Conservation (phyloP, 1,140 invertebrate genomes). For the Epicauta chinensis region DNA sequence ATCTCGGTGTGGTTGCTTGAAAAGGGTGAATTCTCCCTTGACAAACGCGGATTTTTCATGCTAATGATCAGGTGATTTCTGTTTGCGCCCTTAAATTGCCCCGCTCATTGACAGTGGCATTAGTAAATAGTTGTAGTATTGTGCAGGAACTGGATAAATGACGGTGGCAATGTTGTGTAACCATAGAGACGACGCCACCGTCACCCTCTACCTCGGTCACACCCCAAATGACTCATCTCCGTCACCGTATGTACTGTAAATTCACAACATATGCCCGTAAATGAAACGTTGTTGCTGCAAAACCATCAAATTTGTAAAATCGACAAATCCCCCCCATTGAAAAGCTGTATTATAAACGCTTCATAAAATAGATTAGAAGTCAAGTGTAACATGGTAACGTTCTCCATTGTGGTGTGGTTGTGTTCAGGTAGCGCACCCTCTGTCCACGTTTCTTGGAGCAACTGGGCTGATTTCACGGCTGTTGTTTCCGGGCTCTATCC, state of each 20-base stretch:
- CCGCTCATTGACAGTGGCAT: too few relatives aligned
- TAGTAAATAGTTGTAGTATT: too few relatives aligned
- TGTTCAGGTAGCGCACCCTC: neutral
- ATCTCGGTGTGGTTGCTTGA: too few relatives aligned
- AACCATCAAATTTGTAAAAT: too few relatives aligned
- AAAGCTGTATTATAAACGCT: too few relatives aligned
- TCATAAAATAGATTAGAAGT: too few relatives aligned
- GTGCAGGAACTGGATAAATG: conserved; percentile 5
- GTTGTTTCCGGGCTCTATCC: conserved; percentile 26
- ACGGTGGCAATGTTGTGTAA: conserved; percentile 1
- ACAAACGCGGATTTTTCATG: neutral
- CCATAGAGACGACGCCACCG: conserved; percentile 8
- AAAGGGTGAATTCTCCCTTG: neutral
- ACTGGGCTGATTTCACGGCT: conserved; percentile 25
- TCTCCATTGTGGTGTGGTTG: too few relatives aligned
- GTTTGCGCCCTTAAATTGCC: neutral
- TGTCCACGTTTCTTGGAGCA: neutral
- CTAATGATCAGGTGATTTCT: conserved; percentile 15
- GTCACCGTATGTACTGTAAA: conserved; percentile 9
- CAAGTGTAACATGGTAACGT: too few relatives aligned
- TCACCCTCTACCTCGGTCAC: conserved; percentile 4
- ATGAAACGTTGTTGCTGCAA: conserved; percentile 4
- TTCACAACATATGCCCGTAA: conserved; percentile 18
- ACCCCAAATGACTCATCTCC: conserved; percentile 15
- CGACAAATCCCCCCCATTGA: too few relatives aligned